Evolutionary conservation across 2,113 vertebrate species (phyloP).

Genomic region (Oxyura jamaicensis): DNA sequence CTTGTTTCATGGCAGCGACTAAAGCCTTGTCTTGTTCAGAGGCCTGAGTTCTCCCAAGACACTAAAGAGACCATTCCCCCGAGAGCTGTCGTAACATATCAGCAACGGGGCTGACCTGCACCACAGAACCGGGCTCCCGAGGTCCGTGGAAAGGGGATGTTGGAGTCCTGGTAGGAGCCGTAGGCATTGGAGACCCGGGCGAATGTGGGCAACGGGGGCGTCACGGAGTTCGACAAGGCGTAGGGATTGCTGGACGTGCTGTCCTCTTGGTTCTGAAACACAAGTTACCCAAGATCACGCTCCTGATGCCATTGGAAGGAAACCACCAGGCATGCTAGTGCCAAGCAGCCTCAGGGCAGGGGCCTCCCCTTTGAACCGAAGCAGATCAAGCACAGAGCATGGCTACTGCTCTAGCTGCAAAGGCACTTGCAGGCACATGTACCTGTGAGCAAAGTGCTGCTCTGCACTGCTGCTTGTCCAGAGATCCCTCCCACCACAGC

Average conservation of each 20-base stretch:
- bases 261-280: slow-evolving; percentile 90
- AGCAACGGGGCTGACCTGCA: slow-evolving; percentile 78
- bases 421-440: background rate
- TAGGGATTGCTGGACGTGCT: slow-evolving; percentile 86
- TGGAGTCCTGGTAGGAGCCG: slow-evolving; percentile 98
- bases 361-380: background rate
- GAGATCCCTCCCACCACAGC: background rate
- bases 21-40: background rate
- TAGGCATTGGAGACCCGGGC: slow-evolving; percentile 94
- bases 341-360: background rate
- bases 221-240: slow-evolving; percentile 87
- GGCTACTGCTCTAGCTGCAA: background rate
- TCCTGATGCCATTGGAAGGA: background rate
- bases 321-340: fast-evolving
- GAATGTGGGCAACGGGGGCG: slow-evolving; percentile 88
- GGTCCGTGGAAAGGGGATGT: slow-evolving; percentile 96
- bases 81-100: background rate
- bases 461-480: background rate
- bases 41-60: background rate
- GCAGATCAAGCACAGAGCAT: background rate
- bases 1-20: background rate
- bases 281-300: slow-evolving; percentile 15
- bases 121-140: slow-evolving; percentile 98
- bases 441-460: background rate
- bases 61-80: background rate